Conservation (phyloP, 2,797 vertebrate species). For the Microhierax caerulescens region DNA sequence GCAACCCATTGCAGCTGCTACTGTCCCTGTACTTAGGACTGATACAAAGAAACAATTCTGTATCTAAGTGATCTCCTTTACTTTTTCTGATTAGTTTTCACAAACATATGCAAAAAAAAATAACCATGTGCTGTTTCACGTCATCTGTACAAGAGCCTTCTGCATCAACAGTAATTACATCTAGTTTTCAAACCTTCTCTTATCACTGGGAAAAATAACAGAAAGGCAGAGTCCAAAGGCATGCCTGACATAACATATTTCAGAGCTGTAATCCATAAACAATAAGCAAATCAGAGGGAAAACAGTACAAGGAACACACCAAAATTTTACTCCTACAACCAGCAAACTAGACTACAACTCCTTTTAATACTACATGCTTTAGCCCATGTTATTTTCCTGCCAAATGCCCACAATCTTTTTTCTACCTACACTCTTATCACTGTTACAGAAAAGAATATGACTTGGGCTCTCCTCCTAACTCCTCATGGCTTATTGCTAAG, state of each 20-base stretch:
- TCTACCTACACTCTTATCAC: conserved; percentile 8
- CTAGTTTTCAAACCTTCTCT: neutral
- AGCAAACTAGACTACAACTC: neutral
- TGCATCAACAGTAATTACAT: neutral
- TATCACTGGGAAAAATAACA: neutral
- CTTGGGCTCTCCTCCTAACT: conserved; percentile 20
- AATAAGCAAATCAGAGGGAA: neutral
- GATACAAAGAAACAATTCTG: neutral
- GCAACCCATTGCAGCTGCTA: neutral
- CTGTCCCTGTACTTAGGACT: neutral
- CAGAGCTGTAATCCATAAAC: neutral
- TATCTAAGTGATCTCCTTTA: neutral
- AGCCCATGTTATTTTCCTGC: neutral
- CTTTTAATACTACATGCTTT: neutral
- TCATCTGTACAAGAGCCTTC: neutral
- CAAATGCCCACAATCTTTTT: neutral
- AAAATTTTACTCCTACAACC: neutral
- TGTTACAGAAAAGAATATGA: neutral
- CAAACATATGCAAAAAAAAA: neutral
- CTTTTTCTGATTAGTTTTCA: neutral
- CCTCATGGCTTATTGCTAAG: neutral
- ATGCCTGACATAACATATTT: accelerated
- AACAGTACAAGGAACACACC: neutral
- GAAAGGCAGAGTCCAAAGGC: neutral
- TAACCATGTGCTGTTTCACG: neutral